Evolutionary conservation across 2,113 vertebrate species (phyloP).

Genomic region (Sminthopsis crassicaudata): DNA sequence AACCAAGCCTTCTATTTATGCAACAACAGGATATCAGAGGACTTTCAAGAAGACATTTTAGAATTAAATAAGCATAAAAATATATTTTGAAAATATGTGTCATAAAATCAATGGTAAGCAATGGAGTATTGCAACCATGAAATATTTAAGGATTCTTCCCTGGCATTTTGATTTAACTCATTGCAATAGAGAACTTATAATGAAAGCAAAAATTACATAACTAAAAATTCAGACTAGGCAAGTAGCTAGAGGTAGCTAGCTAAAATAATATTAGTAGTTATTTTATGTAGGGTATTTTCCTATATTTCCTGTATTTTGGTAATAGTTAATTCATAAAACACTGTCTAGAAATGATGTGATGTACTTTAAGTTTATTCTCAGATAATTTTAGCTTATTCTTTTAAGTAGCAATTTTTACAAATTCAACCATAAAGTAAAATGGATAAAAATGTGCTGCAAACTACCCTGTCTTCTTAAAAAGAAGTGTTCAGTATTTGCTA

Average conservation of each 20-base stretch:
- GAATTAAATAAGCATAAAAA: background rate
- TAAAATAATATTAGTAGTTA: background rate
- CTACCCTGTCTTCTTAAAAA: background rate
- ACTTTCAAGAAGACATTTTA: background rate
- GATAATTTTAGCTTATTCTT: background rate
- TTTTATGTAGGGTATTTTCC: background rate
- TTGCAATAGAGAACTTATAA: background rate
- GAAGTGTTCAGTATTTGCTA: background rate
- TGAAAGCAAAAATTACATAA: background rate
- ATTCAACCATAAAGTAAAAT: too few species aligned
- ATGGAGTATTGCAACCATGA: background rate
- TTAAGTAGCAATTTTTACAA: background rate
- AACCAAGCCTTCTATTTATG: background rate
- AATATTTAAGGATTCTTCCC: background rate
- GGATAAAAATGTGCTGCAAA: background rate
- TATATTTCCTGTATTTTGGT: background rate
- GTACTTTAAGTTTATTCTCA: background rate
- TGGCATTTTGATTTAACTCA: background rate
- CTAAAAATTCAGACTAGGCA: background rate
- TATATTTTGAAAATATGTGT: background rate
- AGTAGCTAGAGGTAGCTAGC: background rate
- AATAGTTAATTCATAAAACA: background rate
- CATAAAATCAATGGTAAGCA: background rate
- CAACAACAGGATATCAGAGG: background rate
- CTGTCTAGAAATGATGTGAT: background rate